These are phyloP conservation scores for Diacarnus erythraeanus DNA, from an alignment of 37 sponge, comb jelly and placozoan species.

Conservation along the genomic window DNA sequence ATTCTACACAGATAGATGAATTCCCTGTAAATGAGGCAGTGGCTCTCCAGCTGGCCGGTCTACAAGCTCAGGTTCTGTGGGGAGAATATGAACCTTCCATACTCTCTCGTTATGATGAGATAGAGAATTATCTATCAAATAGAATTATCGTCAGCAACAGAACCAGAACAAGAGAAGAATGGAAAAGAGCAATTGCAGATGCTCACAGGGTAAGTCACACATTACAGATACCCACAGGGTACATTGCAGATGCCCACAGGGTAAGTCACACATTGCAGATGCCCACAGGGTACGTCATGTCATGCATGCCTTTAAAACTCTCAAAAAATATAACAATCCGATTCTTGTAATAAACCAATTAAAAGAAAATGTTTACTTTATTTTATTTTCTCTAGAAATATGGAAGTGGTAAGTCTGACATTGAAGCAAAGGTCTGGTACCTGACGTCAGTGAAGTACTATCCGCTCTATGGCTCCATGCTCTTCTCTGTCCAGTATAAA, in stretches of 20 bases:
- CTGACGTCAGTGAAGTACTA: slow-evolving; percentile 94
- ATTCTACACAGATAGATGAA: slow-evolving; percentile 74
- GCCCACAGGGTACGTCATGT: too few species aligned
- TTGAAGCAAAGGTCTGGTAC: slow-evolving; percentile 97
- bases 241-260: slow-evolving; percentile 88
- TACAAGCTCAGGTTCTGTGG: slow-evolving; percentile 89
- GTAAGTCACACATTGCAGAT: slow-evolving; percentile 21
- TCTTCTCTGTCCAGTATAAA: slow-evolving; percentile 90
- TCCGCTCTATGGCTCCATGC: slow-evolving; percentile 84
- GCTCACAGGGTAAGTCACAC: slow-evolving; percentile 78
- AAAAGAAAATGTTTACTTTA: too few species aligned
- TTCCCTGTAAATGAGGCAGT: slow-evolving; percentile 91
- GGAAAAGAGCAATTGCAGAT: slow-evolving; percentile 75
- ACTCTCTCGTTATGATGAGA: slow-evolving; percentile 67
- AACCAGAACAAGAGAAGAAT: slow-evolving; percentile 61
- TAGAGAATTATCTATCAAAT: slow-evolving; percentile 59
- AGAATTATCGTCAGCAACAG: slow-evolving; percentile 61
- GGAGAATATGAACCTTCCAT: slow-evolving; percentile 62
- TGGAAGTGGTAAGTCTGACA: slow-evolving; percentile 86
- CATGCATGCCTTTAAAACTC: too few species aligned
- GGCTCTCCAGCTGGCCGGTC: slow-evolving; percentile 90
- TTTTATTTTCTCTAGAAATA: slow-evolving; percentile 79
- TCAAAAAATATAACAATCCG: too few species aligned
- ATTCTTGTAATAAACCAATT: too few species aligned
- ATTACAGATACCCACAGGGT: background rate